These are phyloP conservation scores for Spilosoma lubricipeda DNA, from an alignment of 2,888 invertebrate species.

Conservation along the genomic window DNA sequence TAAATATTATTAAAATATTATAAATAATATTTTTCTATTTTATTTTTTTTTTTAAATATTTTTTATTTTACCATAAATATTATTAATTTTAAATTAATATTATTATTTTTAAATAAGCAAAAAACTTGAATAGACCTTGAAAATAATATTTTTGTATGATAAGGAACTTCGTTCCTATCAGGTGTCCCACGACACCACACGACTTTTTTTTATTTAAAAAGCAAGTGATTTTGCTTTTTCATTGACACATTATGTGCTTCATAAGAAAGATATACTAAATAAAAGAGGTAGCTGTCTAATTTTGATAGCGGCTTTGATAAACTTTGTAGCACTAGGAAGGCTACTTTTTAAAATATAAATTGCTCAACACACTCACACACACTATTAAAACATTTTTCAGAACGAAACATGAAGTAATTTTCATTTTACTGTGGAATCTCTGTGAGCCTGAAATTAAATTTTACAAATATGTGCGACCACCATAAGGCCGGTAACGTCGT, in stretches of 20 bases:
- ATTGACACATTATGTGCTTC: not conserved
- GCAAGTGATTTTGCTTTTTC: not conserved
- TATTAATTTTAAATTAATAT: too few species aligned
- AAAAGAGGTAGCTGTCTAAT: not conserved
- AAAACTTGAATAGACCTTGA: too few species aligned
- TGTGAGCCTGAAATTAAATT: constrained; percentile 15
- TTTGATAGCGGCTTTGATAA: not conserved
- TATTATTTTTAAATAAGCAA: too few species aligned
- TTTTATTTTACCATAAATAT: too few species aligned
- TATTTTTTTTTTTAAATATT: too few species aligned
- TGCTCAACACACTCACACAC: not conserved
- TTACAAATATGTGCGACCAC: constrained; percentile 20
- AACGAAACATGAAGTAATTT: constrained; percentile 4
- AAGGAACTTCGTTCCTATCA: too few species aligned
- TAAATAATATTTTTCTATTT: too few species aligned
- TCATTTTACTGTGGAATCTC: constrained; percentile 2
- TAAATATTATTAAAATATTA: too few species aligned
- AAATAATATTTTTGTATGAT: too few species aligned
- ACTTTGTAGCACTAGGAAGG: not conserved
- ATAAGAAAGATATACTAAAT: not conserved
- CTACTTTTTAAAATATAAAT: not conserved
- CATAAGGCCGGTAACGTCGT: constrained; percentile 16
- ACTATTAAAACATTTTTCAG: not conserved
- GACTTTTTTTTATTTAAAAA: not conserved
- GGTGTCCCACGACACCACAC: too few species aligned